Percentiles rank a stretch among this genome's conserved stretches.
Conservation (phyloP, 2,888 invertebrate genomes). For the Drosophila atroscutellata region DNA sequence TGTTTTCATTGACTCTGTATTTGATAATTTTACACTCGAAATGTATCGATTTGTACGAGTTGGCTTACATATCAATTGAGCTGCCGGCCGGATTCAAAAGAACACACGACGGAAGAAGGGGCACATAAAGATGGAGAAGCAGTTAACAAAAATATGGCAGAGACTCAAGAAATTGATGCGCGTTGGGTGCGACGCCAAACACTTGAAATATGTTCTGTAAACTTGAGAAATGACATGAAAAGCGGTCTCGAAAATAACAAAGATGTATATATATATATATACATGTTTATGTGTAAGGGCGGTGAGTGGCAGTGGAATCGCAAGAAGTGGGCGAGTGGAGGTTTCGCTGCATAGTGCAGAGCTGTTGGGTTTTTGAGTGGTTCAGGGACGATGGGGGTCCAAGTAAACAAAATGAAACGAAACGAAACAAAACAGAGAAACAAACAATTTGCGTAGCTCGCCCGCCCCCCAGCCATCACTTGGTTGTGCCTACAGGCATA, state of each 20-base stretch:
- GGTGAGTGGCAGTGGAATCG: background rate
- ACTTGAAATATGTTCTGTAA: constrained; percentile 79
- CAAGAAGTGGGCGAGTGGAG: background rate
- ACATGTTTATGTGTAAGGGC: background rate
- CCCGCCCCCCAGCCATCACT: background rate
- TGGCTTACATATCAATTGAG: constrained; percentile 73
- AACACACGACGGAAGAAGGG: background rate
- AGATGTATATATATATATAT: constrained; percentile 12
- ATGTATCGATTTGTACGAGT: constrained; percentile 7
- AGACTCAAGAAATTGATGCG: constrained; percentile 69
- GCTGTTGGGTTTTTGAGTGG: constrained; percentile 24
- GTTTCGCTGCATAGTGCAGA: background rate
- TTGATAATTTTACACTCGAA: background rate
- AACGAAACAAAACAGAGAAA: constrained; percentile 45
- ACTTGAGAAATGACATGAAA: constrained; percentile 76
- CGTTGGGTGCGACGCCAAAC: constrained; percentile 76
- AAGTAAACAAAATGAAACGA: constrained; percentile 60
- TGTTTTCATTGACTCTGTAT: background rate
- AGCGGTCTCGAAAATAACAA: constrained; percentile 51
- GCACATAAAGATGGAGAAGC: background rate
- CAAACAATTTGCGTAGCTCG: constrained; percentile 68
- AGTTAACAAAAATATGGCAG: constrained; percentile 25
- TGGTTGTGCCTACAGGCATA: constrained; percentile 50
- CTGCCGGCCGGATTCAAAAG: constrained; percentile 27
- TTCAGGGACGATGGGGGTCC: constrained; percentile 39